Base-by-base conservation (phyloP, 2,888 invertebrate species). In the Cyaniris semiargus region DNA sequence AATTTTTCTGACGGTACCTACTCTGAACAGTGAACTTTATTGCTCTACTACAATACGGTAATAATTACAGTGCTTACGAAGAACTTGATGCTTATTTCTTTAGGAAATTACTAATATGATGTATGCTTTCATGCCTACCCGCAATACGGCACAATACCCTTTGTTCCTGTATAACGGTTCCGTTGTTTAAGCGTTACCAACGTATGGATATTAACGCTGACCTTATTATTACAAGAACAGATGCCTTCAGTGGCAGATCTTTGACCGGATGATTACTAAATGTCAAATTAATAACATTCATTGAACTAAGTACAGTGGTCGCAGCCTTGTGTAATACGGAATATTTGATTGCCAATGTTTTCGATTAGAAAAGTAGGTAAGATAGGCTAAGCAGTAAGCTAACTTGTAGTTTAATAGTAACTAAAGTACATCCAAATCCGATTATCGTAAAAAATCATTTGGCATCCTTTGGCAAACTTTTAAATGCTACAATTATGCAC, bases 131-230 rank as follows among this genome's bases (percentile, higher is more conserved):
- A 74, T 74, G 44, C 15, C 74, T 74, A 23, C 48, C 74, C 74
- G 48, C 48, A 44, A 70, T 48, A 72, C 48, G 21, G 10, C 72
- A 53, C 27, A 74, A 74, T 74, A 53, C 74, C 48, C 53, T 74
- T 74, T 74, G 74, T 74, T 74, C 53, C 27, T 18, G 23, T 27
- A 74, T 53, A 74, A 74, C 15, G 74, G 48, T 74, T 53, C 48
- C 44, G 74, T 74, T 74, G 74, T 74, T 48, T 44, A 6, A 27
- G 74, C 44, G 48, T 15, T 27, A 74, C 74, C 23, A 53, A 74
- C 74, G 74, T 27, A 48, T 74, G 74, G 74, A 53, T 72, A 72
- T 48, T 74, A 74, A 74, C 15, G 48, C 48, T 53, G 74, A 53
- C 74, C 74, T 74, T 74, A 74, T 53, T 74, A 48, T 53, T 66